Base-by-base conservation (phyloP, 2,888 invertebrate genomes). In the Apotomis betuletana region DNA sequence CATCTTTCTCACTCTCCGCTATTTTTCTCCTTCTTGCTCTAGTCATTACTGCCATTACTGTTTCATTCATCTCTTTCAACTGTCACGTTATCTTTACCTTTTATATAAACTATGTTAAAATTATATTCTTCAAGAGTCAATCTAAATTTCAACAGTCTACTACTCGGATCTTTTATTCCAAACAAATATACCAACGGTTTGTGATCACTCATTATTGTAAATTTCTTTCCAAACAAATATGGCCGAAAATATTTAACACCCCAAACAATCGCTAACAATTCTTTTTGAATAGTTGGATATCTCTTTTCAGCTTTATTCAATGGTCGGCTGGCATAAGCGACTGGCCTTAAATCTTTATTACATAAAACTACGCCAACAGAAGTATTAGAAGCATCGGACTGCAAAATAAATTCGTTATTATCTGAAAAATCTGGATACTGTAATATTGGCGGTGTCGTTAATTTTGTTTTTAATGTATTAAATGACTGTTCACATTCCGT, bases 121-220 rank as follows among this genome's bases (percentile, higher is more conserved):
- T 75, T 60, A 69, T 74, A 74, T 61, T 74, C 73, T 38, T 72
- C 73, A 27, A 75, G 52, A 10, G 36, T 64, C 10, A 77, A 15
- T 5, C 74, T 4, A 74, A 76, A 77, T 10, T 75, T 72, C 0
- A 73, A 74, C 3, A 77, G 57, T 41, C 75, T 51, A 3, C 71
- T 76, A 12, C 64, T 68, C 0, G 76, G 75, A 49, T 76, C 74
- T 51, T 73, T 76, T 13, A 76, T 51, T 5, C 69, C 72, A 57
- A 75, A 75, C 9, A 78, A 58, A 74, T 73, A 77, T 0, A 74
- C 70, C 5, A 77, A 13, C 38, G 75, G 75, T 62, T 52, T 69
- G 38, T 73, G 69, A 36, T 69, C 69, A 4, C 54, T 64, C n/a
- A 59, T 54, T 10, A 73, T 60, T 46, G 15, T 60, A 12, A 69